phyloP scores from a whole-genome alignment of 2,797 vertebrate species.

The Thalassophryne amazonica region DNA sequence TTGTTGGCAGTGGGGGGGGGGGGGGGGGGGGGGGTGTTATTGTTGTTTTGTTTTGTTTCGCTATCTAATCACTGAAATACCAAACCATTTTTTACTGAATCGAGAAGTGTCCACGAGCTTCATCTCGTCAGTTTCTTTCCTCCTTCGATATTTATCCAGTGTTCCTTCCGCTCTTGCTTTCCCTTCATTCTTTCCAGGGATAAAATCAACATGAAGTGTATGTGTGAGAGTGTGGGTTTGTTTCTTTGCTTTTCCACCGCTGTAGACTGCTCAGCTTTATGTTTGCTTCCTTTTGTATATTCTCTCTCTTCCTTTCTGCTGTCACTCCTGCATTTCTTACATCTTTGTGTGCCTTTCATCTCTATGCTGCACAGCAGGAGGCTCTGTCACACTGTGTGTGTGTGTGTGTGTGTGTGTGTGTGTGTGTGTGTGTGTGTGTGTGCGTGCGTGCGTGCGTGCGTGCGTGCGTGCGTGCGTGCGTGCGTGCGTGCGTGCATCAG shows the following conservation, averaged over 20 bases:
- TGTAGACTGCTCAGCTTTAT: slow-evolving; percentile 35
- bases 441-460: not conserved
- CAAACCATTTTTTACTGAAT: slow-evolving; percentile 31
- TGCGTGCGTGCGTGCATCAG: not conserved
- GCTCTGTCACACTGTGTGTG: slow-evolving; percentile 24
- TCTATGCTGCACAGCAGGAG: slow-evolving; percentile 29
- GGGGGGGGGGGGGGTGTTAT: too few species aligned
- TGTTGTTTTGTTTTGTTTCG: slow-evolving; percentile 1
- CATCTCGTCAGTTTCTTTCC: slow-evolving; percentile 35
- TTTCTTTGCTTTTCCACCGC: slow-evolving; percentile 29
- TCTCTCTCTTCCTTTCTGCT: slow-evolving; percentile 25
- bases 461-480: not conserved
- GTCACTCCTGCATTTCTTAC: slow-evolving; percentile 38
- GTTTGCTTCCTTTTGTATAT: slow-evolving; percentile 9
- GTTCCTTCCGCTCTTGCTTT: not conserved
- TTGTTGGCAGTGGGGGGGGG: too few species aligned
- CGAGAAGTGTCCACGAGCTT: slow-evolving; percentile 15
- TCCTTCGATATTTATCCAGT: slow-evolving; percentile 11
- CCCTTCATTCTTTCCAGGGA: slow-evolving; percentile 24
- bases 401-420: not conserved
- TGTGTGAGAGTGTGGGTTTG: slow-evolving; percentile 16
- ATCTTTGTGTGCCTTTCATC: slow-evolving; percentile 46
- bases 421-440: not conserved
- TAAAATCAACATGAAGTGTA: slow-evolving; percentile 16
- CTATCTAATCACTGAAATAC: slow-evolving; percentile 42